A percentile compares a stretch with the other conserved stretches of the same genome.
Evolutionary conservation across 2,888 invertebrate species (phyloP).

Genomic region (Andricus quercusramuli): DNA sequence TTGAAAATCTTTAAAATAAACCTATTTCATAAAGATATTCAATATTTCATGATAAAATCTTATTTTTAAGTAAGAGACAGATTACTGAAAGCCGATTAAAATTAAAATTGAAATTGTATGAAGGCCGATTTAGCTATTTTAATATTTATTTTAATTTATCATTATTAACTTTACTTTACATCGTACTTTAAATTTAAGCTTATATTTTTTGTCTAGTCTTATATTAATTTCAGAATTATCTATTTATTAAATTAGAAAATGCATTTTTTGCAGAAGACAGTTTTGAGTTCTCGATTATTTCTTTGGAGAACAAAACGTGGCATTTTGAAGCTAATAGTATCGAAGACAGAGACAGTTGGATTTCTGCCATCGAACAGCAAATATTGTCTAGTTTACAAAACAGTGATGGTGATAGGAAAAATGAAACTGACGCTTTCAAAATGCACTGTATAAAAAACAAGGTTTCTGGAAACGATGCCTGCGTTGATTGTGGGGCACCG

Average conservation of each 20-base stretch:
- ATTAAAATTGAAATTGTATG: no score
- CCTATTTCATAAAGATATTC: no score
- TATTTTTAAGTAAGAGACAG: no score
- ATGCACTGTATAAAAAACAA: conserved; percentile 85
- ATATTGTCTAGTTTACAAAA: conserved; percentile 94
- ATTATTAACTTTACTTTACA: no score
- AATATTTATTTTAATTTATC: no score
- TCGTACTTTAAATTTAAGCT: no score
- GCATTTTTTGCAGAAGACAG: conserved; percentile 84
- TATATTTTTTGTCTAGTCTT: no score
- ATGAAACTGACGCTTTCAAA: conserved; percentile 82
- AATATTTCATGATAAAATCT: no score
- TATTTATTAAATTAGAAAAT: not conserved
- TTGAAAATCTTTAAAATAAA: no score
- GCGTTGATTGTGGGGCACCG: conserved; percentile 95
- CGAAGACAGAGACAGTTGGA: conserved; percentile 98
- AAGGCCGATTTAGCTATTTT: no score
- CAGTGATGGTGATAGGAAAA: conserved; percentile 81
- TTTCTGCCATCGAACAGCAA: conserved; percentile 96
- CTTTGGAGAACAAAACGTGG: conserved; percentile 97
- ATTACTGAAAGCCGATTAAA: no score
- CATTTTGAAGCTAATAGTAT: conserved; percentile 95
- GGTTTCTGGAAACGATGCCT: conserved; percentile 90
- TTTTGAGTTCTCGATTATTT: conserved; percentile 97
- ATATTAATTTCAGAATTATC: not conserved